These are phyloP conservation scores for Leucoma salicis DNA, from an alignment of 2,888 invertebrate species.

Conservation along the genomic window DNA sequence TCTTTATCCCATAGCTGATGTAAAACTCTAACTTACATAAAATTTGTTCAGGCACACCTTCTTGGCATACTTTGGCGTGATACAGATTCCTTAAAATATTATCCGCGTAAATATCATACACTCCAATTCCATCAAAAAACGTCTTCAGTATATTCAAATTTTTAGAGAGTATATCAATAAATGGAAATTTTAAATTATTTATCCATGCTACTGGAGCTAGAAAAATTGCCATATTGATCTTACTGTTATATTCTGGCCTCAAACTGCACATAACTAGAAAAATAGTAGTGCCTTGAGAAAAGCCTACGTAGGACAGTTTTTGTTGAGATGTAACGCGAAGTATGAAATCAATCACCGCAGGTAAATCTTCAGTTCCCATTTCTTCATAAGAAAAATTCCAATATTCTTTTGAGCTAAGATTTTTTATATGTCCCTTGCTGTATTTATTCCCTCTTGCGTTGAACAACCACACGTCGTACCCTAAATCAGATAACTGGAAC, in stretches of 20 bases:
- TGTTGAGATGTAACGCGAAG: slow-evolving; percentile 40
- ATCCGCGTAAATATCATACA: slow-evolving; percentile 56
- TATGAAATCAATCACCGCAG: slow-evolving; percentile 63
- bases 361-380: slow-evolving; percentile 65
- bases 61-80: slow-evolving; percentile 52
- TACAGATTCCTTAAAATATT: slow-evolving; percentile 43
- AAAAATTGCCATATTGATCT: slow-evolving; percentile 61
- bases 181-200: slow-evolving; percentile 48
- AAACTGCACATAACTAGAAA: slow-evolving; percentile 65
- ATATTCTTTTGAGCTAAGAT: slow-evolving; percentile 47
- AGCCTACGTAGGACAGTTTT: slow-evolving; percentile 64
- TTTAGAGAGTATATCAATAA: slow-evolving; percentile 46
- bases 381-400: slow-evolving; percentile 72
- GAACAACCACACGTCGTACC: slow-evolving; percentile 67
- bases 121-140: slow-evolving; percentile 42
- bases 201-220: slow-evolving; percentile 67
- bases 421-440: slow-evolving; percentile 52
- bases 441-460: slow-evolving; percentile 71
- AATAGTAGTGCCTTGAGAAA: slow-evolving; percentile 68
- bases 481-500: slow-evolving; percentile 54
- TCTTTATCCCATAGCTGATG: slow-evolving; percentile 52
- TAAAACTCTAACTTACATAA: slow-evolving; percentile 58
- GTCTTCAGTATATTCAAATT: slow-evolving; percentile 40
- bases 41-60: slow-evolving; percentile 40
- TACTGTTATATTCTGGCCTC: slow-evolving; percentile 60